Evolutionary conservation across 2,888 invertebrate species (phyloP).

Genomic region (Leptogaster cylindrica): DNA sequence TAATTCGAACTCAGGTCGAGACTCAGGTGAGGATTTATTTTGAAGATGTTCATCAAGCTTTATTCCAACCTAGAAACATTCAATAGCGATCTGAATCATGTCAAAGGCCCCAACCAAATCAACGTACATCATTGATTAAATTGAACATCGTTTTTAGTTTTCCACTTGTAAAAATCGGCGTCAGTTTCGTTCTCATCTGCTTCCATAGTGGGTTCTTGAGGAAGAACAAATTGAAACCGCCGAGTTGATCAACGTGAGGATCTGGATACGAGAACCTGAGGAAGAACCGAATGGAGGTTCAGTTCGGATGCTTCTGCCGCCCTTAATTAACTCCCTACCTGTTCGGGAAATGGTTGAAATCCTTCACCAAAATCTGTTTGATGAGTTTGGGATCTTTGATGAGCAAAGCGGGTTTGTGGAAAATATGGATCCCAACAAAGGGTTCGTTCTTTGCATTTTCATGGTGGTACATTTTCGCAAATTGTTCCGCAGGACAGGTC

Average conservation of each 20-base stretch:
- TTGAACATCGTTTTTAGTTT: conserved; percentile 55
- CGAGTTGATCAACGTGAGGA: conserved; percentile 58
- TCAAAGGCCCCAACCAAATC: too few species aligned
- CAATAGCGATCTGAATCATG: too few species aligned
- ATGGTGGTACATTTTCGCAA: conserved; percentile 58
- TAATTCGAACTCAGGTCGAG: conserved; percentile 12
- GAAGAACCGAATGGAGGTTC: background rate
- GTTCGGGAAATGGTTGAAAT: conserved; percentile 62
- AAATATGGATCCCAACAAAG: conserved; percentile 59
- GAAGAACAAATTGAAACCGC: conserved; percentile 61
- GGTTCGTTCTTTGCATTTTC: conserved; percentile 51
- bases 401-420: conserved; percentile 62
- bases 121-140: conserved; percentile 45
- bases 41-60: conserved; percentile 54
- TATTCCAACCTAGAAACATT: conserved; percentile 53
- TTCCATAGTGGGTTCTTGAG: conserved; percentile 63
- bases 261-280: conserved; percentile 50
- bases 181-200: conserved; percentile 59
- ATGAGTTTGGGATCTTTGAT: conserved; percentile 61
- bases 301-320: background rate
- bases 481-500: conserved; percentile 49
- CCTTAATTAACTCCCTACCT: conserved; percentile 48
- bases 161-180: conserved; percentile 63
- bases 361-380: conserved; percentile 62
- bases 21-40: conserved; percentile 49